Evolutionary conservation across 2,797 vertebrate genomes (phyloP).

Genomic region (Sebastes nivosus): DNA sequence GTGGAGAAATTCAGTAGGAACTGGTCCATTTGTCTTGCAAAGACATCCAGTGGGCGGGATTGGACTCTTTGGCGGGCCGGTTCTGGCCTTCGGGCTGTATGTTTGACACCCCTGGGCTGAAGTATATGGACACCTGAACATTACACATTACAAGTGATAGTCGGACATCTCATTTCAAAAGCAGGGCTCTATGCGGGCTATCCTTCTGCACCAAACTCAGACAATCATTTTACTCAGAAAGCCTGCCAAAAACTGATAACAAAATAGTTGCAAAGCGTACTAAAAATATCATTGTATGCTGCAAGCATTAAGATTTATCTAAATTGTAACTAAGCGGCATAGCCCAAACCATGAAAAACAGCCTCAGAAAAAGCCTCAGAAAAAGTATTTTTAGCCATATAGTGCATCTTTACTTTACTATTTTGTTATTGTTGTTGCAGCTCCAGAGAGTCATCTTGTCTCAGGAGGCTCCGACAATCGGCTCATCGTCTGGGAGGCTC

Average conservation of each 20-base stretch:
- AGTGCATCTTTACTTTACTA: background rate
- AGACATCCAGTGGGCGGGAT: too few relatives aligned
- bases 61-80: too few relatives aligned
- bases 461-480: slow-evolving; percentile 92
- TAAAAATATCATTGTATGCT: background rate
- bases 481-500: slow-evolving; percentile 89
- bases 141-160: background rate
- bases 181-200: background rate
- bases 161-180: background rate
- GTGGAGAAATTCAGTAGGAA: too few relatives aligned
- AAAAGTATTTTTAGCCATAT: background rate
- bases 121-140: background rate
- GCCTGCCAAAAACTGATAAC: background rate
- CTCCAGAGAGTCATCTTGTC: slow-evolving; percentile 85
- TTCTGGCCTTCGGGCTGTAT: too few relatives aligned
- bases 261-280: background rate
- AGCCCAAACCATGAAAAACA: background rate
- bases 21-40: too few relatives aligned
- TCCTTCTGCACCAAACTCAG: background rate
- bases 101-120: background rate
- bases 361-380: background rate
- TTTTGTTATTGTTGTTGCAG: slow-evolving; percentile 67
- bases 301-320: background rate
- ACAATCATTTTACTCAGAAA: background rate
- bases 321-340: background rate